phyloP scores from a whole-genome alignment of 2,113 vertebrate genomes.

The Anolis carolinensis region DNA sequence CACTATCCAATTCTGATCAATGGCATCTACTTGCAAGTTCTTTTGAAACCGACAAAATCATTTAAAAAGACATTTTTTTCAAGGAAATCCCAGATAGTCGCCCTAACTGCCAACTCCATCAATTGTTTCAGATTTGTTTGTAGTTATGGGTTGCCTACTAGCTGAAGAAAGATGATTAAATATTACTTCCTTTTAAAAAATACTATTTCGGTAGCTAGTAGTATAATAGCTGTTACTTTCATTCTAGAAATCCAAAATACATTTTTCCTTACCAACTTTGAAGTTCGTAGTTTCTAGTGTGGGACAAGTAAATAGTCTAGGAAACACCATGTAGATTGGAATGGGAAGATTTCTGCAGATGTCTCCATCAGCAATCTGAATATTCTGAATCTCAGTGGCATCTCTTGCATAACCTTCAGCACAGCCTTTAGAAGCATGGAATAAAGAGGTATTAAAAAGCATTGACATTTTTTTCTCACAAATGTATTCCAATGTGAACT shows the following conservation, averaged over 20 bases:
- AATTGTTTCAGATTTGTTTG: background rate
- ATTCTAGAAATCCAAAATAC: too few species aligned
- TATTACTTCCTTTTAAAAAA: background rate
- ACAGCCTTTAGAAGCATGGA: constrained; percentile 78
- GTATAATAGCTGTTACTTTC: background rate
- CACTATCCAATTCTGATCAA: too few species aligned
- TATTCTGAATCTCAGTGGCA: constrained; percentile 97
- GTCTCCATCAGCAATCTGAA: constrained; percentile 95
- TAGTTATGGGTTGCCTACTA: background rate
- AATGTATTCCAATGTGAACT: background rate
- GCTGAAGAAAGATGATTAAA: background rate
- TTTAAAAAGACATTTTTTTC: background rate
- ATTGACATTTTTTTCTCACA: background rate
- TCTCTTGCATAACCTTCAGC: constrained; percentile 95
- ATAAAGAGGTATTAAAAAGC: background rate
- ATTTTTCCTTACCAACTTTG: constrained; percentile 87
- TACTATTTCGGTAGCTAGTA: background rate
- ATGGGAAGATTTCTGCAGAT: constrained; percentile 87
- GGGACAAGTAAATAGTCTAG: constrained; percentile 94
- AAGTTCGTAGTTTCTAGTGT: constrained; percentile 98
- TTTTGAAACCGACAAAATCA: too few species aligned
- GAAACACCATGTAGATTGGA: constrained; percentile 96
- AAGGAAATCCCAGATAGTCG: background rate
- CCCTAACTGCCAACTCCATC: too few species aligned
- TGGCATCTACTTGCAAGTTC: too few species aligned